Evolutionary conservation across 2,113 vertebrate species (phyloP).

Genomic region (Synodontis membranacea): DNA sequence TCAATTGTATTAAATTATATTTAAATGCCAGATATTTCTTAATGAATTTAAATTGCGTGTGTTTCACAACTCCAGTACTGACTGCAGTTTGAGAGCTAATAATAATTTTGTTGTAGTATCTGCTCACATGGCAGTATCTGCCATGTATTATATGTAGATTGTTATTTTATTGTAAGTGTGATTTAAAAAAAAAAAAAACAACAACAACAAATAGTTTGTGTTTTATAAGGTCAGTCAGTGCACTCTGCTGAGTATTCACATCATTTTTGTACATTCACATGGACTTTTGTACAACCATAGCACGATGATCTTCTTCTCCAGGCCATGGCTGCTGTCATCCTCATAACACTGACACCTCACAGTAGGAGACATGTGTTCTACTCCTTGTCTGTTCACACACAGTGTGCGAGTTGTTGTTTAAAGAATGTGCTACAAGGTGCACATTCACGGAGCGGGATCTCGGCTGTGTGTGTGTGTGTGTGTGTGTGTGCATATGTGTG

Average conservation of each 20-base stretch:
- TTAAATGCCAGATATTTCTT: neutral
- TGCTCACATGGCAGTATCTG: too few relatives aligned
- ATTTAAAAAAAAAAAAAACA: neutral
- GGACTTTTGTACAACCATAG: neutral
- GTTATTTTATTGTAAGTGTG: neutral
- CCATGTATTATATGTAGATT: neutral
- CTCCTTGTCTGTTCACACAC: slow-evolving; percentile 22
- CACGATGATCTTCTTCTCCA: neutral
- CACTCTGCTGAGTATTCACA: neutral
- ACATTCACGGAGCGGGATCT: slow-evolving; percentile 64
- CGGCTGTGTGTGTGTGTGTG: slow-evolving; percentile 61
- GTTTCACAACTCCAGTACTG: neutral
- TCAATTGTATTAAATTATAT: neutral
- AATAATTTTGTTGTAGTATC: neutral
- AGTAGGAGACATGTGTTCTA: slow-evolving; percentile 6
- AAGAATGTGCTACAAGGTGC: slow-evolving; percentile 58
- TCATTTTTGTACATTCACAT: neutral
- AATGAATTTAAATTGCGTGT: neutral
- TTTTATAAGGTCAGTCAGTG: neutral
- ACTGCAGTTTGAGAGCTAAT: neutral
- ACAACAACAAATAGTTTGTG: too few relatives aligned
- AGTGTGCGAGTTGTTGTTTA: slow-evolving; percentile 38
- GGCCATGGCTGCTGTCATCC: neutral
- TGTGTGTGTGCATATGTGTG: slow-evolving; percentile 74
- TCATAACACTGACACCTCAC: slow-evolving; percentile 20